Conservation (phyloP, 2,888 invertebrate species). For the Keiferia lycopersicella region DNA sequence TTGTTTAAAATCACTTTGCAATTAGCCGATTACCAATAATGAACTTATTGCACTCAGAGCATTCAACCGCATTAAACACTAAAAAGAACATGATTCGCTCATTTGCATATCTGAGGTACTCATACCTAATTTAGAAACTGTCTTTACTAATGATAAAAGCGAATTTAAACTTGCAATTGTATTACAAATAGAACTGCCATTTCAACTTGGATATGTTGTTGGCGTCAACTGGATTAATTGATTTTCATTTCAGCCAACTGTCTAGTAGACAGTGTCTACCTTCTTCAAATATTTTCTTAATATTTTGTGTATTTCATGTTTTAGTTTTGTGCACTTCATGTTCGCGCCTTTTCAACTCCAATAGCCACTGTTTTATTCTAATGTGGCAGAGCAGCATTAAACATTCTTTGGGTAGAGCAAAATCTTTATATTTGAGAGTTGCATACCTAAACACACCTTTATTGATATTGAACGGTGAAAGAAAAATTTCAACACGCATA, state of each 20-base stretch:
- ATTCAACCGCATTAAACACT: constrained; percentile 17
- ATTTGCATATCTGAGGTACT: not conserved
- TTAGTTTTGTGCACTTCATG: not conserved
- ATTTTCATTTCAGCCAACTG: not conserved
- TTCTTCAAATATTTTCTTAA: too few relatives aligned
- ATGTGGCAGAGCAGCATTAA: not conserved
- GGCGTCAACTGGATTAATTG: not conserved
- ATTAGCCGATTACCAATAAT: constrained; percentile 13
- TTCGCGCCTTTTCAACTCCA: too few relatives aligned
- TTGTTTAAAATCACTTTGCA: constrained; percentile 2
- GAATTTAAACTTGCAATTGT: not conserved
- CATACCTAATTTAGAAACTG: not conserved
- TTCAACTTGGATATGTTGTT: not conserved
- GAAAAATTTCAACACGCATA: not conserved
- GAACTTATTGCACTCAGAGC: constrained; percentile 17
- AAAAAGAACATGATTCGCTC: not conserved
- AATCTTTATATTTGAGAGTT: not conserved
- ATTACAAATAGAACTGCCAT: not conserved
- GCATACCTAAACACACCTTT: not conserved
- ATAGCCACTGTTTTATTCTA: not conserved
- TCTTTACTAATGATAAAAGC: constrained; percentile 11
- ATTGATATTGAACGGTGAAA: not conserved
- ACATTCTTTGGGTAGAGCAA: too few relatives aligned
- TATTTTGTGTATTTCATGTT: not conserved
- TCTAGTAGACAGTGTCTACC: not conserved